A percentile compares a stretch with the other conserved stretches of the same genome.
Conservation (phyloP, 1,140 invertebrate genomes). For the Tribolium madens region DNA sequence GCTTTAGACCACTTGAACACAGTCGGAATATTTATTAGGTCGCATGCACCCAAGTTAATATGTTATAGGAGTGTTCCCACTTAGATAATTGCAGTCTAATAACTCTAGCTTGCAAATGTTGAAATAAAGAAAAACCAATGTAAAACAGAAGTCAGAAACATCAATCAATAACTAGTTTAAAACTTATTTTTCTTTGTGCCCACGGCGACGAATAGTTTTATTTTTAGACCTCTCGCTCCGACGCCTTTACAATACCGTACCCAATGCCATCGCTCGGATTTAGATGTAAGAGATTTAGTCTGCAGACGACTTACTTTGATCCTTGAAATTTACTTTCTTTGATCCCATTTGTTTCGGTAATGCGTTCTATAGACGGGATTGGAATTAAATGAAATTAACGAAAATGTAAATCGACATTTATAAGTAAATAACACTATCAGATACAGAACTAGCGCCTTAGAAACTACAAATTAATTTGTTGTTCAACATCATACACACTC, state of each 20-base stretch:
- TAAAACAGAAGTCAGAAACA: not conserved
- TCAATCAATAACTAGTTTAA: constrained; percentile 21
- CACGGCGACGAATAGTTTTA: constrained; percentile 30
- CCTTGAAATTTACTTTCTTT: constrained; percentile 37
- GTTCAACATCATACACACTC: constrained; percentile 16
- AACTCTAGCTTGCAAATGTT: not conserved
- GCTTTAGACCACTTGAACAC: constrained; percentile 40
- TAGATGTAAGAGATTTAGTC: constrained; percentile 37
- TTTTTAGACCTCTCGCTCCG: constrained; percentile 28
- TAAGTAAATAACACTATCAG: not conserved
- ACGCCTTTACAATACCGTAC: constrained; percentile 23
- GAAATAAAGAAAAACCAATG: not conserved
- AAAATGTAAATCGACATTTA: not conserved
- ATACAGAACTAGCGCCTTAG: not conserved
- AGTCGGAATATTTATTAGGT: constrained; percentile 36
- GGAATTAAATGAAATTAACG: constrained; percentile 3
- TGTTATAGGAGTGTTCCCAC: constrained; percentile 18
- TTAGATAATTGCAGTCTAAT: constrained; percentile 33
- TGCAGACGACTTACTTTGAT: constrained; percentile 38
- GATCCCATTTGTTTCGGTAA: constrained; percentile 24
- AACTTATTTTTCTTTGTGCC: constrained; percentile 10
- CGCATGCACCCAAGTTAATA: constrained; percentile 17
- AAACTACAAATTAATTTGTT: constrained; percentile 15
- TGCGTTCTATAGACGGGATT: constrained; percentile 1
- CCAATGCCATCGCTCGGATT: constrained; percentile 23